phyloP scores from a whole-genome alignment of 2,888 invertebrate species.

The Eutolmus rufibarbis region DNA sequence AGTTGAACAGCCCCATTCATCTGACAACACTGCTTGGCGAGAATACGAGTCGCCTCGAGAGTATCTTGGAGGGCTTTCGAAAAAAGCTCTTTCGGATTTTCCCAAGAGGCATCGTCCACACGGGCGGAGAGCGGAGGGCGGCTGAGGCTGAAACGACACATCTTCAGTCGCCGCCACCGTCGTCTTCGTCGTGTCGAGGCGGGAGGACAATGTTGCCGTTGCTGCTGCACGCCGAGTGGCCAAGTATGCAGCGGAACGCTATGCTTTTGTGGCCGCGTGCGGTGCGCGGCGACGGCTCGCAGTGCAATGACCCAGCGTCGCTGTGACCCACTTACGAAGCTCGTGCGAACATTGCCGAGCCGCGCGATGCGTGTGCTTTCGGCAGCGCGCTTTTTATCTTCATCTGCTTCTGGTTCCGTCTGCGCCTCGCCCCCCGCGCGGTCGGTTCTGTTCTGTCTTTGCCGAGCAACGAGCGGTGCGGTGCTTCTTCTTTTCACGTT shows the following conservation, averaged over 20 bases:
- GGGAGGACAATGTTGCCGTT: conserved; percentile 19
- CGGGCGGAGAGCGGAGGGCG: neutral
- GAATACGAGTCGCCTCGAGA: neutral
- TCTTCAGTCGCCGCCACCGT: conserved; percentile 27
- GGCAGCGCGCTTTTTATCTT: neutral
- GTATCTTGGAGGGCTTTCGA: conserved; percentile 14
- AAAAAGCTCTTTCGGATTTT: conserved; percentile 9
- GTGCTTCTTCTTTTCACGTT: neutral
- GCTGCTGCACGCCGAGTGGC: conserved; percentile 9
- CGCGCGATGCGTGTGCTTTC: conserved; percentile 13
- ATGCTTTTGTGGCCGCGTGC: conserved; percentile 37
- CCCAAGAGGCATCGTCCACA: neutral
- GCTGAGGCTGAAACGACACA: conserved; percentile 3
- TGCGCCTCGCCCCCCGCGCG: neutral
- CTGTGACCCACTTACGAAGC: conserved; percentile 64
- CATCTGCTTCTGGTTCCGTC: neutral
- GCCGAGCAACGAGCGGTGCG: neutral
- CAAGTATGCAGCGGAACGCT: conserved; percentile 40
- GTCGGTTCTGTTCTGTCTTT: neutral
- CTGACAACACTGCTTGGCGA: conserved; percentile 25
- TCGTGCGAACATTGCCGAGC: conserved; percentile 56
- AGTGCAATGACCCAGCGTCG: conserved; percentile 64
- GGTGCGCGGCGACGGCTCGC: conserved; percentile 20
- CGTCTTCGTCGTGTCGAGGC: conserved; percentile 37
- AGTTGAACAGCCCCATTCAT: conserved; percentile 18